Conservation (phyloP, 1,140 invertebrate species). For the Epicauta chinensis region DNA sequence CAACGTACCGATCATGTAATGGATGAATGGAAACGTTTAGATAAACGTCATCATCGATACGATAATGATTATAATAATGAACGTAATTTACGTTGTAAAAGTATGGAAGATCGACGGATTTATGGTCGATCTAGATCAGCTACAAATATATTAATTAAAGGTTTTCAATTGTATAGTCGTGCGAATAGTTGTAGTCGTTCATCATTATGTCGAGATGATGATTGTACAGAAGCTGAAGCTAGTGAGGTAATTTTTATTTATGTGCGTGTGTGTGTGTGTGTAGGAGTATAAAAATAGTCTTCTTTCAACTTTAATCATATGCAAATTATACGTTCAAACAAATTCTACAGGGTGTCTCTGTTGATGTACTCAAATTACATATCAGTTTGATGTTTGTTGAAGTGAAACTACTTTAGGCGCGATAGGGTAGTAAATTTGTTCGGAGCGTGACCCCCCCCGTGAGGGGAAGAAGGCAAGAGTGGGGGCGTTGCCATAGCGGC, state of each 20-base stretch:
- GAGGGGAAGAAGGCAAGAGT: too few species aligned
- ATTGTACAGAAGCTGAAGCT: slow-evolving; percentile 54
- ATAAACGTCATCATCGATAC: slow-evolving; percentile 45
- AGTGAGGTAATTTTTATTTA: slow-evolving; percentile 51
- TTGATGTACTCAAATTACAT: too few species aligned
- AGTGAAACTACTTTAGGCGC: too few species aligned
- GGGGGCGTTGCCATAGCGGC: too few species aligned
- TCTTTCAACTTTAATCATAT: too few species aligned
- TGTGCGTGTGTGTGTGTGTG: too few species aligned
- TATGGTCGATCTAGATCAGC: slow-evolving; percentile 63
- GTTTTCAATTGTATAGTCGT: slow-evolving; percentile 64
- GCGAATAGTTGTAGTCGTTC: slow-evolving; percentile 46
- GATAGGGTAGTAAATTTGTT: too few species aligned
- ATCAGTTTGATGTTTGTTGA: too few species aligned
- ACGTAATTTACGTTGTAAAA: slow-evolving; percentile 13
- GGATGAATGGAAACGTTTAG: slow-evolving; percentile 70
- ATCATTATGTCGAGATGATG: slow-evolving; percentile 50
- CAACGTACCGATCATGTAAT: slow-evolving; percentile 77
- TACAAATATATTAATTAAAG: slow-evolving; percentile 73
- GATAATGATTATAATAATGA: slow-evolving; percentile 41
- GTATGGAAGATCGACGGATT: slow-evolving; percentile 42
- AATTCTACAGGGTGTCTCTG: too few species aligned
- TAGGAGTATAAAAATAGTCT: too few species aligned
- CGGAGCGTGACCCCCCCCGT: too few species aligned
- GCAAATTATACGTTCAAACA: too few species aligned